Evolutionary conservation across 1,140 invertebrate genomes (phyloP).

Genomic region (Drosophila ohnishii): DNA sequence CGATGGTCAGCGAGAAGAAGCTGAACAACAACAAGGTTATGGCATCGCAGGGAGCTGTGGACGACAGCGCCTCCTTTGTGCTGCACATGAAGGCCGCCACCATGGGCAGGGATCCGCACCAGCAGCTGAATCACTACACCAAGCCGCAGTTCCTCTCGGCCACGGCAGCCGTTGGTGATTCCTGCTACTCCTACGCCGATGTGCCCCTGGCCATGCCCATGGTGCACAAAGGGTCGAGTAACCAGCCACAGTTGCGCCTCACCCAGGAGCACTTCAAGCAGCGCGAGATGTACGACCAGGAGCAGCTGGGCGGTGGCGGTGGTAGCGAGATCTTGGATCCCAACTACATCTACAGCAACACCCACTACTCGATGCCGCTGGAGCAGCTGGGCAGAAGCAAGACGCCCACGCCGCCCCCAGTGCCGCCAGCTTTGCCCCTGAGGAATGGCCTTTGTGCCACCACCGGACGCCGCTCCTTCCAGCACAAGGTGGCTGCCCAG

Average conservation of each 20-base stretch:
- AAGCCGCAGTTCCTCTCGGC: constrained; percentile 76
- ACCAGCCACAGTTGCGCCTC: constrained; percentile 53
- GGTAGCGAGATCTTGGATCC: constrained; percentile 69
- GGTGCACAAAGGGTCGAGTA: constrained; percentile 53
- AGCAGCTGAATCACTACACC: constrained; percentile 72
- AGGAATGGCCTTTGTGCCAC: constrained; percentile 72
- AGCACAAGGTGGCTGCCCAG: constrained; percentile 54
- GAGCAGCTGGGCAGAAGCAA: constrained; percentile 72
- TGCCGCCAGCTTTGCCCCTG: constrained; percentile 79
- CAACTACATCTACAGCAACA: constrained; percentile 81
- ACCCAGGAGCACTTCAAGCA: constrained; percentile 75
- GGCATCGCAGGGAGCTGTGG: constrained; percentile 49
- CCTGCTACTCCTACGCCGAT: constrained; percentile 79
- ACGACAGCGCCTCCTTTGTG: constrained; percentile 74
- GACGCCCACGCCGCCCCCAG: constrained; percentile 76
- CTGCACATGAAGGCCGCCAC: constrained; percentile 73
- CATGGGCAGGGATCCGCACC: constrained; percentile 51
- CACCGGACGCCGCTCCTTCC: constrained; percentile 73
- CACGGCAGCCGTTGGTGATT: constrained; percentile 71
- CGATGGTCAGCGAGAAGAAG: constrained; percentile 73
- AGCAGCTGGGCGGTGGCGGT: constrained; percentile 38
- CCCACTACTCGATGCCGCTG: constrained; percentile 78
- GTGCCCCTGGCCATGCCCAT: constrained; percentile 57
- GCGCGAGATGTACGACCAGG: constrained; percentile 59
- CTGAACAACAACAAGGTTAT: constrained; percentile 63